Evolutionary conservation across 2,888 invertebrate species (phyloP), one percentile per base, ranked within the genome.

Genomic region (Eumerus sabulonum): DNA sequence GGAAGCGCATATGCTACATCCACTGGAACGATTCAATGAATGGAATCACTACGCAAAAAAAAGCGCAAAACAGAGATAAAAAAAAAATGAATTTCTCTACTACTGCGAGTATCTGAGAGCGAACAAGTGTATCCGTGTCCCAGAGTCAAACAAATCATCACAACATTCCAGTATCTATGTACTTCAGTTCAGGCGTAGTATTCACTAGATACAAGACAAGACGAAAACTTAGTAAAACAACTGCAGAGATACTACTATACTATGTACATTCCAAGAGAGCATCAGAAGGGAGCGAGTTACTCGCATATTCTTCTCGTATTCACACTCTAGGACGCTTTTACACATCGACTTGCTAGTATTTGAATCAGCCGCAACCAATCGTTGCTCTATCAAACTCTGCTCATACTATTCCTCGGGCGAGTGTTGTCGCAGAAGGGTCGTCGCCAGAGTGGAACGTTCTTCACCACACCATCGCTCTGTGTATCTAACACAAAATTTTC

Each of bases 391-490:
- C 27, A 27, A 27, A 2, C 27, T 27, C 27, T 27, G 27, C 27
- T 27, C 27, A 7, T 27, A 27, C 27, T 79, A 88, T 87, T 87
- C 87, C 85, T 85, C 85, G 85, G 85, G 85, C 86, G 87, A 88
- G 86, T 86, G 85, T 86, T 86, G 87, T 84, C 84, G 85, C 82
- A 85, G 86, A 85, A 87, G 86, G 86, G 86, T 82, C 84, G 82
- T 64, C 68, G 79, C 64, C 36, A 53, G 44, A 60, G 54, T 59
- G 63, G 19, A 53, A 63, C 47, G 45, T 45, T 36, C 40, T 38
- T 40, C 16, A 36, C 12, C 38, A 56, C 47, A 17, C 47, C 60
- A 19, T n/a, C 27, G 27, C 27, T 27, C 27, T 27, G 7, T 27
- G 27, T 27, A 27, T 27, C 27, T 27, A 27, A 27, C 2, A 48